phyloP scores from a whole-genome alignment of 2,797 vertebrate species.

The Toxotes lorentzi region DNA sequence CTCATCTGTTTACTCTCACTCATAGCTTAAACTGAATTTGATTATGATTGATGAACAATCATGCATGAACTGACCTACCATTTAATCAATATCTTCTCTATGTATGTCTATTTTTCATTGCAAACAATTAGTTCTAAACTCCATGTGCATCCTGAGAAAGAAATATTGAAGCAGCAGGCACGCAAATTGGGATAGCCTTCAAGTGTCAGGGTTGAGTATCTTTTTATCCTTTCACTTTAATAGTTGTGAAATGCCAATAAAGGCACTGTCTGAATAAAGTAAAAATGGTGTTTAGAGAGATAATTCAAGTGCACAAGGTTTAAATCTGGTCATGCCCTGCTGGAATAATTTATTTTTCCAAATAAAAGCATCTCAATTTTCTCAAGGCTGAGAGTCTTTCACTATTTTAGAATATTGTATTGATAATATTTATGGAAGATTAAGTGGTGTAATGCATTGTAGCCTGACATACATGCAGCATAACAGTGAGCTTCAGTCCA shows the following conservation, averaged over 20 bases:
- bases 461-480: neutral
- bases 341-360: constrained; percentile 13
- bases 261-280: neutral
- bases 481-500: neutral
- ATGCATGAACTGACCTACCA: constrained; percentile 31
- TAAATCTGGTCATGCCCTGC: constrained; percentile 7
- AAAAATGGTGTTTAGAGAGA: neutral
- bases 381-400: constrained; percentile 3
- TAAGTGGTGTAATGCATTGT: neutral
- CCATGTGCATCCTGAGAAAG: neutral
- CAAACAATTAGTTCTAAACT: constrained; percentile 33
- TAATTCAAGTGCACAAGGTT: neutral
- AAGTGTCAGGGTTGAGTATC: constrained; percentile 28
- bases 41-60: constrained; percentile 73
- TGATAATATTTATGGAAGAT: neutral
- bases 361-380: constrained; percentile 16
- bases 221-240: constrained; percentile 12
- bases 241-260: constrained; percentile 28
- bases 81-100: constrained; percentile 52
- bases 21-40: constrained; percentile 66
- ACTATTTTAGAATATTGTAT: neutral
- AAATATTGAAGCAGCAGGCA: neutral
- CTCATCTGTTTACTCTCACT: constrained; percentile 56
- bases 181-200: constrained; percentile 12
- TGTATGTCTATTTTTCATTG: constrained; percentile 27